Base-by-base conservation (phyloP, 2,797 vertebrate genomes). In the Loris lydekkerianus region DNA sequence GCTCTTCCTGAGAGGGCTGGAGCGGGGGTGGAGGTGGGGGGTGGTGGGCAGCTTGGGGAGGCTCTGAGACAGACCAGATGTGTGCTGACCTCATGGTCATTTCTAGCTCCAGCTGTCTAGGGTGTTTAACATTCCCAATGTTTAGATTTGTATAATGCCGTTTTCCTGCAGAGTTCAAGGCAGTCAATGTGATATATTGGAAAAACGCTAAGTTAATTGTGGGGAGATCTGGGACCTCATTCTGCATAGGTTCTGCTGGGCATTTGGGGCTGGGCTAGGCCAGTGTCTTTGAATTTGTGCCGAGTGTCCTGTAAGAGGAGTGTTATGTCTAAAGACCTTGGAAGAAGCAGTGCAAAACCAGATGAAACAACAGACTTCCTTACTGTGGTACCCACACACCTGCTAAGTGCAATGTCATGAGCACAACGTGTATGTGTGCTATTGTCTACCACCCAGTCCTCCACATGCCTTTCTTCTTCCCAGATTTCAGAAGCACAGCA, bases 21-120 rank as follows among this genome's bases (percentile, higher is more conserved):
- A 37, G 18, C 31, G 20, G 76, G 67, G 7, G 20, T 46, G 18
- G 37, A 11, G n/a, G 7, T 40, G 46, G 58, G 77, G 77, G 65
- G 37, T n/a, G 5, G 8, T 29, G 73, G 88, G 27, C 43, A 92
- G 88, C 27, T 86, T 15, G 15, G 29, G 67, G 87, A 69, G 63
- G 40, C 82, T 92, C 82, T 63, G 97, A 97, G 93, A 90, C 58
- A 93, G 89, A 97, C 96, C 97, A 98, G 96, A 97, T 97, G 97
- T 76, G 84, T 87, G 63, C 76, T 97, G 97, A 96, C 96, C 97
- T 97, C 89, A 78, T 82, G 95, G 72, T 40, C 80, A 31, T 70
- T 87, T 92, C 61, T 37, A 80, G 49, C 73, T 93, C 80, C 86
- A 91, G 97, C 95, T 97, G 97, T 94, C 91, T 60, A 85, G 72